Base-by-base conservation (phyloP, 2,888 invertebrate species). In the Drosophila gaucha region DNA sequence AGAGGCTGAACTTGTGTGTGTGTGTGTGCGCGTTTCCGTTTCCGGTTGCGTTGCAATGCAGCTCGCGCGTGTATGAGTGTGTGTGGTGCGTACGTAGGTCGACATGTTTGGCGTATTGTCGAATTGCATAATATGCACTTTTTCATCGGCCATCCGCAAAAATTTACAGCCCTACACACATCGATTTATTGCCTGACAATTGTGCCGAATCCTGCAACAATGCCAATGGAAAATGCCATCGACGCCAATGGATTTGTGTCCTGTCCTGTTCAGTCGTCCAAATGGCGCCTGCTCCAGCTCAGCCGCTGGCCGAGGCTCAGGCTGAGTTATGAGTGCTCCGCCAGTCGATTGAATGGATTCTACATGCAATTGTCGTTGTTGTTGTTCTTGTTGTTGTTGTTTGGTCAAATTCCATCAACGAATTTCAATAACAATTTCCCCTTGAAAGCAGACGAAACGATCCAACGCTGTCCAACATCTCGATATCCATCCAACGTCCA, bases 141-240 rank as follows among this genome's bases (percentile, higher is more conserved):
- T 89, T 90, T 89, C 82, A 85, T 86, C 80, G 80, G 73, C 67
- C 77, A 82, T 79, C 74, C 80, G 72, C 76, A 83, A 84, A 86
- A 89, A 90, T 90, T 90, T 90, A 90, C 89, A 90, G 75, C 89
- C 83, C 85, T 85, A 89, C 89, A 90, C 90, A 89, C 90, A 88
- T 90, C 90, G 90, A 90, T 90, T 90, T 90, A 90, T 90, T 90
- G 89, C 90, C 80, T 89, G 90, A 90, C 90, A 90, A 90, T 90
- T 90, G 90, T 78, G 69, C 82, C 78, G 78, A 84, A 62, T 70
- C 74, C 67, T 39, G 57, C 69, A 86, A 80, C 86, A 87, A 77
- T 88, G 80, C 50, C 22, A 43, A 22, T 41, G 66, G 65, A 59
- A 58, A 78, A 82, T 80, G 78, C 41, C 36, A 28, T 24, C 28